Evolutionary conservation across 2,888 invertebrate species (phyloP).

Genomic region (Limnephilus marmoratus): DNA sequence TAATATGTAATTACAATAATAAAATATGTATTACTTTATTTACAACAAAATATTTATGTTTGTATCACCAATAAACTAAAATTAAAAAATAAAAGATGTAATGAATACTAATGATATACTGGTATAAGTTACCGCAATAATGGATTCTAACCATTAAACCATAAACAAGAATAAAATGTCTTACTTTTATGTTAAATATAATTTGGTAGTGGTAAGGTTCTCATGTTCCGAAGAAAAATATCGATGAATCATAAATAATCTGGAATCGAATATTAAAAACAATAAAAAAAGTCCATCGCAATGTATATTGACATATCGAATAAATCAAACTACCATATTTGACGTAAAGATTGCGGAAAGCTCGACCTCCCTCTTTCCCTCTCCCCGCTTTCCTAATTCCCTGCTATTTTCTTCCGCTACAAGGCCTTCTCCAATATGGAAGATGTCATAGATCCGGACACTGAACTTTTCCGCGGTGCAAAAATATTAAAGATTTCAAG

Average conservation of each 20-base stretch:
- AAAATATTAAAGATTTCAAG: background rate
- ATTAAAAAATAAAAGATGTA: too few relatives aligned
- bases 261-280: background rate
- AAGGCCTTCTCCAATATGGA: background rate
- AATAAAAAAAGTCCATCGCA: background rate
- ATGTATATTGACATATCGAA: background rate
- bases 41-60: too few relatives aligned
- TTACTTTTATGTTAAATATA: background rate
- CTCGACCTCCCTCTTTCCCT: background rate
- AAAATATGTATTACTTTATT: too few relatives aligned
- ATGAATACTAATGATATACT: too few relatives aligned
- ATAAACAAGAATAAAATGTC: background rate
- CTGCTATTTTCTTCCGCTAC: background rate
- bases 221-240: background rate
- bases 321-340: background rate
- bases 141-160: background rate
- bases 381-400: background rate
- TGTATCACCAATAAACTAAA: too few relatives aligned
- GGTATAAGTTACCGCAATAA: background rate
- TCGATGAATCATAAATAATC: background rate
- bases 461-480: background rate
- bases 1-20: too few relatives aligned
- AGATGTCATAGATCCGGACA: background rate
- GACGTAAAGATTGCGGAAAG: background rate
- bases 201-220: too few relatives aligned